Evolutionary conservation across 2,888 invertebrate species (phyloP).

Genomic region (Synanthedon andrenaeformis): DNA sequence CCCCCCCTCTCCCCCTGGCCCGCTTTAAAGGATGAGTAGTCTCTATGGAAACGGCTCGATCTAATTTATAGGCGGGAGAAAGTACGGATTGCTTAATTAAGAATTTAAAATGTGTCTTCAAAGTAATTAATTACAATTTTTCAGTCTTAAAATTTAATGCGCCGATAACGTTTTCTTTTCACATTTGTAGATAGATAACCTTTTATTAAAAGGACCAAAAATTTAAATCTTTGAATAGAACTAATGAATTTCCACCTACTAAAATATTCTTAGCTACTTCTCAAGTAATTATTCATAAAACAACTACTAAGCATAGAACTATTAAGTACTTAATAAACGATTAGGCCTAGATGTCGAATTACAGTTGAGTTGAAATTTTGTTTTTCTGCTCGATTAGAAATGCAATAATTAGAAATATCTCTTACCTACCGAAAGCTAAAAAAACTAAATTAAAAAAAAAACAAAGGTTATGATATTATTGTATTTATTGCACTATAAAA

Average conservation of each 20-base stretch:
- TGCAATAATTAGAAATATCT: too few species aligned
- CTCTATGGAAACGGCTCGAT: slow-evolving; percentile 71
- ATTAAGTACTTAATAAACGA: too few species aligned
- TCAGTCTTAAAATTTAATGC: slow-evolving; percentile 5
- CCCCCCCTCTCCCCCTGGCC: slow-evolving; percentile 51
- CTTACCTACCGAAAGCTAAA: too few species aligned
- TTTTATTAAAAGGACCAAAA: too few species aligned
- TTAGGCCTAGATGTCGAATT: too few species aligned
- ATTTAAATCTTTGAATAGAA: too few species aligned
- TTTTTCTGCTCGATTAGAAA: too few species aligned
- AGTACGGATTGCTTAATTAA: slow-evolving; percentile 71
- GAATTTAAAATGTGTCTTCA: slow-evolving; percentile 67
- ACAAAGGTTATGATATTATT: too few species aligned
- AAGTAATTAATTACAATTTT: slow-evolving; percentile 62
- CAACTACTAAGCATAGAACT: neutral
- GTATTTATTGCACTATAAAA: too few species aligned
- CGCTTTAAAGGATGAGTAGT: slow-evolving; percentile 72
- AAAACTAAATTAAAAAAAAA: too few species aligned
- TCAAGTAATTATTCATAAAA: neutral
- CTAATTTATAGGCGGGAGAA: slow-evolving; percentile 70
- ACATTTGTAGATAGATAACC: slow-evolving; percentile 17
- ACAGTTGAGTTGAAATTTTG: too few species aligned
- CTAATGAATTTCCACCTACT: neutral
- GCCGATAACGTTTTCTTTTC: slow-evolving; percentile 21
- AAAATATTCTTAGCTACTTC: neutral